Base-by-base conservation (phyloP, 2,113 vertebrate genomes). In the Marmota monax region DNA sequence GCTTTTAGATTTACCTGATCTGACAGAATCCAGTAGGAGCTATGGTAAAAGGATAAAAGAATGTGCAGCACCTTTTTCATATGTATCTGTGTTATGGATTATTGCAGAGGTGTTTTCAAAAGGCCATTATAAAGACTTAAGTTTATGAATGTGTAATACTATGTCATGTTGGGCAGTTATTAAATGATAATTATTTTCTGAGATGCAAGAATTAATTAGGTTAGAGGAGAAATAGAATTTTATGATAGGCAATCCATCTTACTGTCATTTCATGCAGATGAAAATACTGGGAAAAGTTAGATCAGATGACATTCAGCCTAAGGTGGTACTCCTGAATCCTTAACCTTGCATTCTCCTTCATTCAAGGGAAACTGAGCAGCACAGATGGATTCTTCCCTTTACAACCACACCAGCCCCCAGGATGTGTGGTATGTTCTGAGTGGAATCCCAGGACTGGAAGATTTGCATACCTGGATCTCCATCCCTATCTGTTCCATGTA, bases 401-500 rank as follows among this genome's bases (percentile, higher is more conserved):
- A 73, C 1, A 95, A 5, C 51, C 63, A 93, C 73, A 61, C 78
- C 6, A 63, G 45, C 51, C 23, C 69, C 18, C 77, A 88, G 63
- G 84, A 95, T 6, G 5, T 61, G 42, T 51, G 73, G 85, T 96
- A 96, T 42, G 7, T 95, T 45, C 79, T 97, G 51, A 77, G 8
- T 42, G 97, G 93, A 84, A 87, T 96, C 39, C 94, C 90, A 37
- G 97, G 95, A 23, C 1, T 14, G 9, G 92, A 96, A 90, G 61
- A 34, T 3, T 42, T 48, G 3, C 97, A 94, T 4, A 16, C 16
- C 32, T 80, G 85, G 65, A 67, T 96, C 69, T 96, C 94, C 70
- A 70, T 78, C 4, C 84, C 87, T 11, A 95, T 98, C 42, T 96
- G 89, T 22, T 78, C 45, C 12, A 97, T 92, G 90, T 98, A 98